A percentile compares a stretch with the other conserved stretches of the same genome.
phyloP scores from a whole-genome alignment of 2,113 vertebrate species.

The Ivindomyrus marchei region DNA sequence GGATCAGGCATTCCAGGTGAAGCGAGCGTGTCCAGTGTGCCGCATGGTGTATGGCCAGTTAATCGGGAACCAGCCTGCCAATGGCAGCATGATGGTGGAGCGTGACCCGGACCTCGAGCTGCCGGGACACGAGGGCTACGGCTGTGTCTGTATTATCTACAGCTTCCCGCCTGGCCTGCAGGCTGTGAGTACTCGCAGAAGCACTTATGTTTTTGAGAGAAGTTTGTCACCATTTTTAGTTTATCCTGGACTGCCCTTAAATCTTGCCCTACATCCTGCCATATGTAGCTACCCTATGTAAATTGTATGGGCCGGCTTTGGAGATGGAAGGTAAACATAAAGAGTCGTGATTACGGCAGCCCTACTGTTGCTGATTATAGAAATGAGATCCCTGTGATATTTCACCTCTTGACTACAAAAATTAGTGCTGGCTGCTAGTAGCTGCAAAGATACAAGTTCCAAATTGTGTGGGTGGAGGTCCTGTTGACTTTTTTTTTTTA shows the following conservation, averaged over 20 bases:
- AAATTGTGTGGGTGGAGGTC: not conserved
- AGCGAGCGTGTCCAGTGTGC: conserved; percentile 87
- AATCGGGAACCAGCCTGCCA: conserved; percentile 87
- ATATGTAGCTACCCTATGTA: not conserved
- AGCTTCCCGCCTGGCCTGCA: conserved; percentile 87
- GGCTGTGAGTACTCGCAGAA: conserved; percentile 65
- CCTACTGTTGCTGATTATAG: not conserved
- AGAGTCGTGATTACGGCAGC: not conserved
- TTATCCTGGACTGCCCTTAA: not conserved
- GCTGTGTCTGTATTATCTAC: conserved; percentile 92
- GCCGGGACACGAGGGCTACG: conserved; percentile 83
- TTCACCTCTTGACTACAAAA: not conserved
- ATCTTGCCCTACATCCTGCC: not conserved
- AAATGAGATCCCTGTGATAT: not conserved
- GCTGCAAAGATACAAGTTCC: not conserved
- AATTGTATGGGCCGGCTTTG: not conserved
- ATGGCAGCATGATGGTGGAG: conserved; percentile 86
- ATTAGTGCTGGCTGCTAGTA: not conserved
- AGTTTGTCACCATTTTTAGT: not conserved
- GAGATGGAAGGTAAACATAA: not conserved
- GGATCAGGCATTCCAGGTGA: conserved; percentile 84
- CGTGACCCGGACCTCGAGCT: conserved; percentile 77
- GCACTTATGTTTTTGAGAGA: not conserved
- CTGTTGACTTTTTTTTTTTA: not conserved
- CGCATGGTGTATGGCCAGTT: conserved; percentile 86